A percentile compares a stretch with the other conserved stretches of the same genome.
Evolutionary conservation across 2,888 invertebrate species (phyloP).

Genomic region (Drosophila prostipennis): DNA sequence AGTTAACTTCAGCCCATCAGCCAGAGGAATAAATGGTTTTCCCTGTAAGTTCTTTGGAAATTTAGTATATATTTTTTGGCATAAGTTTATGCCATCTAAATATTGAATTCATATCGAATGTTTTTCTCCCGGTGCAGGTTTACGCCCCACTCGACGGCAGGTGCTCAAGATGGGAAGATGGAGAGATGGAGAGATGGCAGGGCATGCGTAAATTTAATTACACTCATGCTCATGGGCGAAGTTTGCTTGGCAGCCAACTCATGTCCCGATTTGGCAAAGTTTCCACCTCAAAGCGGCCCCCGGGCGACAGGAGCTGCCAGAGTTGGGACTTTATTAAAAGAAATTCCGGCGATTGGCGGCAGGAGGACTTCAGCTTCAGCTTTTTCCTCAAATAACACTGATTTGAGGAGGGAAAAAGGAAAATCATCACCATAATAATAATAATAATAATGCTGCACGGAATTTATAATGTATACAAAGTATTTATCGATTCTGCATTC

Average conservation of each 20-base stretch:
- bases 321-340: conserved; percentile 13
- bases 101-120: no score
- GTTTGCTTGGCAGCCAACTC: conserved; percentile 19
- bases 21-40: no score
- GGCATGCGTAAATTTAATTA: conserved; percentile 67
- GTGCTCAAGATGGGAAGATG: conserved; percentile 1
- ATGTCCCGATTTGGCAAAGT: conserved; percentile 8
- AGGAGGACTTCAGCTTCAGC: background rate
- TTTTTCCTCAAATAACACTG: background rate
- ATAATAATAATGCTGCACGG: background rate
- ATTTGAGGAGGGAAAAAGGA: background rate
- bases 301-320: conserved; percentile 8
- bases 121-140: background rate
- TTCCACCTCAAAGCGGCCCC: conserved; percentile 8
- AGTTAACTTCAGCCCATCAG: no score
- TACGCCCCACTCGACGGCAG: conserved; percentile 9
- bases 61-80: no score
- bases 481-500: conserved; percentile 5
- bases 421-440: background rate
- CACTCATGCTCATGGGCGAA: conserved; percentile 53
- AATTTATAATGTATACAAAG: background rate
- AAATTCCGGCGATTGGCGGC: conserved; percentile 2
- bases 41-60: no score
- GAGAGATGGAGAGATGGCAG: background rate
- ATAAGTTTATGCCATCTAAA: no score